These are phyloP conservation scores for Palythoa grandiflora DNA, from an alignment of 92 coral and sea anemone genomes.

Conservation along the genomic window DNA sequence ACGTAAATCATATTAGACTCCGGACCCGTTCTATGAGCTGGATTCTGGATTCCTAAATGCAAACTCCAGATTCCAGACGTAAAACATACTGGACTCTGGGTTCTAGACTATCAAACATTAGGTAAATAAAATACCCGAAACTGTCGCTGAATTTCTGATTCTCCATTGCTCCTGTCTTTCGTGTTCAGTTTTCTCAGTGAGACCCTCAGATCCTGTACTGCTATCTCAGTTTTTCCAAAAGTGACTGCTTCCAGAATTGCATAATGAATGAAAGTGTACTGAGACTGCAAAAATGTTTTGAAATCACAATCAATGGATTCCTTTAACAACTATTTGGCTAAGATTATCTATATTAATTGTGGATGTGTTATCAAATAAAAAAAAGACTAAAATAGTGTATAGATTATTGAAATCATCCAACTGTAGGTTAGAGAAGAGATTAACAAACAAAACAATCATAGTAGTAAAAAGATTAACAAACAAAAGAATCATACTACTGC, in stretches of 20 bases:
- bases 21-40: no score
- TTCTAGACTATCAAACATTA: neutral
- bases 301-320: neutral
- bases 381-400: no score
- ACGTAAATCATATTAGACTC: no score
- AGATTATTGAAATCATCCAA: no score
- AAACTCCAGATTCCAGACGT: no score
- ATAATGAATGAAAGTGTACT: constrained; percentile 70
- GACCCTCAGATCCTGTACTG: constrained; percentile 67
- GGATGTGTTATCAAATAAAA: no score
- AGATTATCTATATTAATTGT: neutral
- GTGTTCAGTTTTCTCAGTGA: constrained; percentile 41
- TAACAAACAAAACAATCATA: no score
- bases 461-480: no score
- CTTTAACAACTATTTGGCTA: neutral
- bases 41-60: no score
- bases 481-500: no score
- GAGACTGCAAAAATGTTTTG: constrained; percentile 48
- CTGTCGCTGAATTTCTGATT: constrained; percentile 59
- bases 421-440: no score
- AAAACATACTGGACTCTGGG: no score
- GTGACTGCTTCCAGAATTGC: constrained; percentile 81
- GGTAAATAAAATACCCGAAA: constrained; percentile 62
- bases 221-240: constrained; percentile 74
- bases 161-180: constrained; percentile 12